Evolutionary conservation across 2,113 vertebrate species (phyloP).

Genomic region (Apodemus speciosus): DNA sequence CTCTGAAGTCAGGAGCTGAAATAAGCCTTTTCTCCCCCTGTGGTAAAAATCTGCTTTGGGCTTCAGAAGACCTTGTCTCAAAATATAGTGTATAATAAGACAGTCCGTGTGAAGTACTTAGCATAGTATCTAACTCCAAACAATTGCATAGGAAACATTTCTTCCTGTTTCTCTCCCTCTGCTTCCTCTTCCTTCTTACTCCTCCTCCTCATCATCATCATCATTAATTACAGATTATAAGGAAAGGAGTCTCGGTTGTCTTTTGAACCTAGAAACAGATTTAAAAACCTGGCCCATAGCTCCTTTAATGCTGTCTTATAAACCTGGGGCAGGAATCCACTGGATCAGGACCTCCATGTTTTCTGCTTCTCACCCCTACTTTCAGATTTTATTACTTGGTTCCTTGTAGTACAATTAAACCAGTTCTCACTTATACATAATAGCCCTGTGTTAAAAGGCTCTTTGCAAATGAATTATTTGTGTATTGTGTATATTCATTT

Average conservation of each 20-base stretch:
- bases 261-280: not conserved
- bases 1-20: not conserved
- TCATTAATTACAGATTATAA: not conserved
- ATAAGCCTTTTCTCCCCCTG: not conserved
- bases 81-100: not conserved
- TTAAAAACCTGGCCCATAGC: not conserved
- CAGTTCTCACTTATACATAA: conserved; percentile 21
- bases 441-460: not conserved
- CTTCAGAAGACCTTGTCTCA: not conserved
- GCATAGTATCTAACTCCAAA: not conserved
- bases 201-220: no score
- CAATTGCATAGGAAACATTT: not conserved
- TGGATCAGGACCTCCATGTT: not conserved
- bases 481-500: not conserved
- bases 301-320: not conserved
- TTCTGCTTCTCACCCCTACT: conserved; percentile 6
- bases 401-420: not conserved
- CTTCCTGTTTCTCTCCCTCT: not conserved
- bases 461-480: conserved; percentile 15
- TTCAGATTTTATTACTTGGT: conserved; percentile 33
- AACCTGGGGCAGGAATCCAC: not conserved
- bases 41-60: not conserved
- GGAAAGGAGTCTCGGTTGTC: not conserved
- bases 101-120: not conserved
- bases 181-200: not conserved